A percentile compares a stretch with the other conserved stretches of the same genome.
Conservation (phyloP, 2,797 vertebrate species). For the Podarcis lilfordi region DNA sequence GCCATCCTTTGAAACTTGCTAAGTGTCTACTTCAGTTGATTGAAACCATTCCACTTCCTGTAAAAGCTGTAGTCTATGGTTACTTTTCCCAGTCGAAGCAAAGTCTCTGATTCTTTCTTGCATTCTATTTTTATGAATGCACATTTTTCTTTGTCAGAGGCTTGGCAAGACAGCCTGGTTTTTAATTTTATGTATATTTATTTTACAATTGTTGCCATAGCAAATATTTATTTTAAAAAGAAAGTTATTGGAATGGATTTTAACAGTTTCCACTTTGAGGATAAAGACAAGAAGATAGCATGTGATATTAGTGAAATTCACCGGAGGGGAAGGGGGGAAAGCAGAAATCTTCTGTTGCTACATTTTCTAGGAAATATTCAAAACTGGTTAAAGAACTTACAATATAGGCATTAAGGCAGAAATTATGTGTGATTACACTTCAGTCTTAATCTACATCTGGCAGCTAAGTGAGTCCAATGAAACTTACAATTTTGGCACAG, state of each 20-base stretch:
- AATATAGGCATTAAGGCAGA: neutral
- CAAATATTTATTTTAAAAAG: neutral
- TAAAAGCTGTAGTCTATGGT: neutral
- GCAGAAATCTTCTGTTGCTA: neutral
- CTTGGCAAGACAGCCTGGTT: neutral
- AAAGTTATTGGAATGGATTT: neutral
- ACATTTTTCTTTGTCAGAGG: neutral
- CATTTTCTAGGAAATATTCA: neutral
- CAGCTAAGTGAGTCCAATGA: neutral
- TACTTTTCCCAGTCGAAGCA: neutral
- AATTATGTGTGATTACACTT: neutral
- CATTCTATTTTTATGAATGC: neutral
- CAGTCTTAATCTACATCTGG: neutral
- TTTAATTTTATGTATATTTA: neutral
- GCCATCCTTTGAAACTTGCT: neutral
- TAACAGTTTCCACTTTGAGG: neutral
- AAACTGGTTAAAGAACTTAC: neutral
- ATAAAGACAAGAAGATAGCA: neutral
- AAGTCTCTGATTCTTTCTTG: neutral
- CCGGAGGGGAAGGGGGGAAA: neutral
- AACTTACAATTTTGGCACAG: neutral
- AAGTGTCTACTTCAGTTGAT: neutral
- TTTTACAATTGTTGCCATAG: neutral
- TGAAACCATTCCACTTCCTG: neutral
- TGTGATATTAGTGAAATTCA: neutral